Evolutionary conservation across 23 tunicate genomes (phyloP), one percentile per base, ranked within the genome.

Genomic region (Halocynthia aurantium): DNA sequence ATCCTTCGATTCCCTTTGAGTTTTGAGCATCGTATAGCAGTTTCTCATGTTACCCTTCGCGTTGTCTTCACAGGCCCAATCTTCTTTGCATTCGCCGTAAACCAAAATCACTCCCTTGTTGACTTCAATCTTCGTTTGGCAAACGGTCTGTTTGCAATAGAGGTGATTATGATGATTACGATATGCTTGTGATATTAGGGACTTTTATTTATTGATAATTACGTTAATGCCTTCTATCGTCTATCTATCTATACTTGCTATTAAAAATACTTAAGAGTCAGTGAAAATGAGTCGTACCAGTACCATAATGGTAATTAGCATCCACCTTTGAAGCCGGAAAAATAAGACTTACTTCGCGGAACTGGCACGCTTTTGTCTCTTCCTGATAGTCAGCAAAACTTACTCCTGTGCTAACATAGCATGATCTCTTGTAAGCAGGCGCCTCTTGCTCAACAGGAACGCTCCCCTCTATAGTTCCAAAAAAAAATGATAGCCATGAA

Each of bases 71-170:
- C 78, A 74, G 0, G 78, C 78, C 13, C 31, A 8, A 53, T 54
- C 22, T 54, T 74, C 78, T 56, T 74, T 74, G 21, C 78, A 74
- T 74, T 74, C 78, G 9, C 78, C 78, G 56, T 52, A 74, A 21
- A 74, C 21, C 22, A 22, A 8, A 40, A 74, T 52, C 56, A 62
- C 78, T 5, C 56, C 63, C 8, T 8, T 12, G 56, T 53, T 51
- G 2, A 74, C 56, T 54, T 74, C 78, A 0, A 74, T 64, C 31
- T 74, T 74, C 20, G 21, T 40, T 74, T 74, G 78, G 62, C 78
- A 74, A 20, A 64, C 19, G n/a, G 54, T 74, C 78, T 74, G 40
- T 31, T 31, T 1, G 44, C 44, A 31, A 31, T 31, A 31, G 44
- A 31, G 44, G 22, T 65, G 2, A 58, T 13, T 13, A 58, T 58